phyloP scores from a whole-genome alignment of 2,888 invertebrate genomes.

The Leistus spinibarbis region DNA sequence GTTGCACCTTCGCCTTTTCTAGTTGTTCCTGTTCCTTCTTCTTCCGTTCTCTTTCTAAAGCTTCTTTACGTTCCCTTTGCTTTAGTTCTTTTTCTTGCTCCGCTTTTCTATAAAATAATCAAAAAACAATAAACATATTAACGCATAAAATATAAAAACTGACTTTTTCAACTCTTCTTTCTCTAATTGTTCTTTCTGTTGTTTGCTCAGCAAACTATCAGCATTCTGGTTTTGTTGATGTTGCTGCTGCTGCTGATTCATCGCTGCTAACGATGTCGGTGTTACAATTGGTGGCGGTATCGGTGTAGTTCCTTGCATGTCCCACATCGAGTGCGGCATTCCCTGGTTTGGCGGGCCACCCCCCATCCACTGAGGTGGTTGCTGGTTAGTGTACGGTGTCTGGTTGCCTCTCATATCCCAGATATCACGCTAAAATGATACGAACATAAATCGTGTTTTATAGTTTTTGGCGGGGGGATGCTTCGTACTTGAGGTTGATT shows the following conservation, averaged over 20 bases:
- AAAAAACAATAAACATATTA: neutral
- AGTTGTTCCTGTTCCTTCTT: conserved; percentile 57
- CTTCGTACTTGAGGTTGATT: conserved; percentile 50
- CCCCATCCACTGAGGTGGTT: conserved; percentile 26
- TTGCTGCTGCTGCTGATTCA: conserved; percentile 19
- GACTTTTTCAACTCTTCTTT: conserved; percentile 40
- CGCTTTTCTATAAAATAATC: conserved; percentile 23
- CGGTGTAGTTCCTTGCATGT: conserved; percentile 45
- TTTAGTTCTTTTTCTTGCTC: conserved; percentile 42
- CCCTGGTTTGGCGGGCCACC: neutral
- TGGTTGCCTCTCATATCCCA: conserved; percentile 22
- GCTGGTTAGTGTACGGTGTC: conserved; percentile 33
- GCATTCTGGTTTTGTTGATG: conserved; percentile 38
- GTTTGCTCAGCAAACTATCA: conserved; percentile 11
- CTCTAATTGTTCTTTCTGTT: conserved; percentile 45
- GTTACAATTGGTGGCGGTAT: conserved; percentile 41
- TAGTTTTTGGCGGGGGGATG: conserved; percentile 35
- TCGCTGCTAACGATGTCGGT: conserved; percentile 20
- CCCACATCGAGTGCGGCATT: conserved; percentile 53
- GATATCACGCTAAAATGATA: conserved; percentile 23
- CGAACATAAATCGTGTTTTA: neutral
- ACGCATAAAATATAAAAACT: conserved; percentile 8
- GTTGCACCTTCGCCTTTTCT: conserved; percentile 58
- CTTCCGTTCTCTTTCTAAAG: conserved; percentile 58
- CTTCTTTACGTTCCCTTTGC: conserved; percentile 50